These are phyloP conservation scores for Glaucomys volans DNA, from an alignment of 2,113 vertebrate genomes.

Conservation along the genomic window DNA sequence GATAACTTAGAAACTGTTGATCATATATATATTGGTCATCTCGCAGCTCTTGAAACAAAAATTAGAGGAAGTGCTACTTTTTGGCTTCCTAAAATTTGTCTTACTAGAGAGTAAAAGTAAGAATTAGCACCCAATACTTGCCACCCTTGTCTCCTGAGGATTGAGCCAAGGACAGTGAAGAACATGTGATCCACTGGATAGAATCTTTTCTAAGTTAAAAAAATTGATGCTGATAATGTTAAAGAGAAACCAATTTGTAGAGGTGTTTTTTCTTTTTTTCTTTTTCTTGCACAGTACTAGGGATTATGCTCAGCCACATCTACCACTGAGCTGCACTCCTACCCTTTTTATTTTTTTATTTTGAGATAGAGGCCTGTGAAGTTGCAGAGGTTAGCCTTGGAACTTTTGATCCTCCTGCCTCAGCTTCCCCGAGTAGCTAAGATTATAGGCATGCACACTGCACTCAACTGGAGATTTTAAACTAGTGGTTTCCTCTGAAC, in stretches of 20 bases:
- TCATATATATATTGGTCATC: neutral
- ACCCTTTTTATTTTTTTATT: no score
- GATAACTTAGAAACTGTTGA: neutral
- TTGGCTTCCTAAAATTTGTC: neutral
- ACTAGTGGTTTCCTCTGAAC: neutral
- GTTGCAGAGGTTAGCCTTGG: no score
- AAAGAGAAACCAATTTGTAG: neutral
- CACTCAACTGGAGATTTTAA: neutral
- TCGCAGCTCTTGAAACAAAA: conserved; percentile 12
- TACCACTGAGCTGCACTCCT: no score
- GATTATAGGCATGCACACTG: no score
- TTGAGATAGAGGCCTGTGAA: no score
- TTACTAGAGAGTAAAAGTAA: neutral
- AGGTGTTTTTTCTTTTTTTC: no score
- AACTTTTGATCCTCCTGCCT: no score
- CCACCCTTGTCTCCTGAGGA: neutral
- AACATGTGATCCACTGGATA: neutral
- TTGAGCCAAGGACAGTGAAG: neutral
- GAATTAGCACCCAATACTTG: neutral
- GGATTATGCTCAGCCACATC: no score
- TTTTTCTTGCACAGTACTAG: no score
- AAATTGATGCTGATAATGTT: neutral
- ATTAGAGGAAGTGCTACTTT: neutral
- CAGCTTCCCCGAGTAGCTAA: no score
- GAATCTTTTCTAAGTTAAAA: neutral